Evolutionary conservation across 64 coral and sea anemone genomes (phyloP).

Genomic region (Montipora efflorescens): DNA sequence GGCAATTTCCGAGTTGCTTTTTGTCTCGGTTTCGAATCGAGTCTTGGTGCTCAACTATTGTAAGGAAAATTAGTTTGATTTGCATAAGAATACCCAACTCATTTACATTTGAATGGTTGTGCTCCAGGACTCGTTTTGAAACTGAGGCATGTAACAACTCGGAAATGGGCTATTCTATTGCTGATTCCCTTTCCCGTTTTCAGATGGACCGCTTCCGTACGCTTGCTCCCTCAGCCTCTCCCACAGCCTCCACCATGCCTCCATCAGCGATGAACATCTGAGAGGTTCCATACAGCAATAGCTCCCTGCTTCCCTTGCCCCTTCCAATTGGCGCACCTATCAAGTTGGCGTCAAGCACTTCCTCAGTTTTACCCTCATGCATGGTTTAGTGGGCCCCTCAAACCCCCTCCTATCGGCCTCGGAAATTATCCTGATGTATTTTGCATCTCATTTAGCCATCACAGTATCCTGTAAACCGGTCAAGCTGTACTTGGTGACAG

Average conservation of each 20-base stretch:
- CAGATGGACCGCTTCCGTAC: constrained; percentile 12
- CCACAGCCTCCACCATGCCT: not conserved
- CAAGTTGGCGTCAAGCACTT: constrained; percentile 13
- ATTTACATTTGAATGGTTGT: no score
- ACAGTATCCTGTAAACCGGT: not conserved
- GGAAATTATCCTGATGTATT: constrained; percentile 16
- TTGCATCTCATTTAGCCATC: constrained; percentile 6
- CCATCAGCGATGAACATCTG: constrained; percentile 24
- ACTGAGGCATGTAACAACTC: no score
- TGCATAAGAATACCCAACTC: no score
- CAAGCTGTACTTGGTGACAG: constrained; percentile 35
- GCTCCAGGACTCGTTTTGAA: no score
- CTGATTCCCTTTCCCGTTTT: constrained; percentile 6
- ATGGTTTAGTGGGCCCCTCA: not conserved
- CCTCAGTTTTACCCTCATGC: not conserved
- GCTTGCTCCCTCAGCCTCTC: not conserved
- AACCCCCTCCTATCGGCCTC: not conserved
- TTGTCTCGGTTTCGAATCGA: no score
- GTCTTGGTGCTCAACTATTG: no score
- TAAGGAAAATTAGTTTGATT: no score
- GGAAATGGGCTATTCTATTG: not conserved
- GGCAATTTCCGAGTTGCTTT: no score
- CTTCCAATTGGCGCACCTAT: constrained; percentile 23
- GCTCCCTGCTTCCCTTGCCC: not conserved
- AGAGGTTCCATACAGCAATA: not conserved